Evolutionary conservation across 2,888 invertebrate genomes (phyloP).

Genomic region (Coelinius sp.): DNA sequence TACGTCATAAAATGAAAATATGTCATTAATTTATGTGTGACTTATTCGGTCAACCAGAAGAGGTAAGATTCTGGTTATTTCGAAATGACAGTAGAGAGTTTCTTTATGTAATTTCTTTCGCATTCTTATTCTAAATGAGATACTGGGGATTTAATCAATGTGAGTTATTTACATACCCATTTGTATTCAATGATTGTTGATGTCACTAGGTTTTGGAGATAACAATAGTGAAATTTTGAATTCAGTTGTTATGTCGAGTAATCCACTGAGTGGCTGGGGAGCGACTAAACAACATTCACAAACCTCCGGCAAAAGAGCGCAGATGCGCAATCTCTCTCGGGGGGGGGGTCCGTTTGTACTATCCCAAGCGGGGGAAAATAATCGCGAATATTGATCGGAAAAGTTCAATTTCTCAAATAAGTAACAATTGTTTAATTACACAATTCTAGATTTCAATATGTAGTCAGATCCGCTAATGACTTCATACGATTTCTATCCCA

Average conservation of each 20-base stretch:
- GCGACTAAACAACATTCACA: not conserved
- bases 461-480: too few relatives aligned
- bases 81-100: not conserved
- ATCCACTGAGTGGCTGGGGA: not conserved
- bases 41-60: not conserved
- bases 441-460: too few relatives aligned
- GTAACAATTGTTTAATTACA: too few relatives aligned
- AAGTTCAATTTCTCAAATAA: too few relatives aligned
- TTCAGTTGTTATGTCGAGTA: not conserved
- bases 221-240: not conserved
- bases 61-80: not conserved
- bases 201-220: not conserved
- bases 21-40: not conserved
- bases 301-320: not conserved
- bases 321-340: not conserved
- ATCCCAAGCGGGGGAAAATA: too few relatives aligned
- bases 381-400: too few relatives aligned
- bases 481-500: too few relatives aligned
- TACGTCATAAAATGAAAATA: not conserved
- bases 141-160: not conserved
- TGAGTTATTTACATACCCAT: slow-evolving; percentile 5
- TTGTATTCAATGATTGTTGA: not conserved
- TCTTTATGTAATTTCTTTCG: not conserved
- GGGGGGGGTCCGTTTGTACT: too few relatives aligned
- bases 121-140: not conserved